Evolutionary conservation across 2,113 vertebrate species (phyloP), one percentile per base, ranked within the genome.

Genomic region (Myiozetetes cayanensis): DNA sequence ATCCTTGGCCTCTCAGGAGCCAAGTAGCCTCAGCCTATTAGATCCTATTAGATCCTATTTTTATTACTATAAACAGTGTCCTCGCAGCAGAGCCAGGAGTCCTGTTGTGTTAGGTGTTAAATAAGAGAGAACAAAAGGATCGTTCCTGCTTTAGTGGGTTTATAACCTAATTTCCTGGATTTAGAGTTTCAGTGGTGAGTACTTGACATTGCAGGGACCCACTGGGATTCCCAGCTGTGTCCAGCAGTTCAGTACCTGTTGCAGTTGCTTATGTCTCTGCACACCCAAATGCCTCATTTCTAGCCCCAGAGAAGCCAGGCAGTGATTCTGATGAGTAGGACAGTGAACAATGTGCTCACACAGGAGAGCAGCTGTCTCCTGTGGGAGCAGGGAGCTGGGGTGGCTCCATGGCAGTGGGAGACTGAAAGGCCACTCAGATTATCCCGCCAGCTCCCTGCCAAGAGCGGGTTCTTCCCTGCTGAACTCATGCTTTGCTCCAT

Each of bases 121-220:
- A 81, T 41, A 89, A 65, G 39, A 73, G 83, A 89, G 86, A 89
- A 81, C 76, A 92, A 88, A 92, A 95, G 79, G 79, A 85, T 90
- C 6, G 18, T 35, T 90, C 88, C 88, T 89, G 70, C 72, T 89
- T 75, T 72, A 39, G 79, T 61, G 73, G 70, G 47, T 86, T 90
- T 93, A 78, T 49, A 89, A 78, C 89, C 92, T 80, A 15, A 90
- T 96, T 96, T 94, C 86, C 95, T 78, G 83, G 83, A 49, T 39
- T 92, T 90, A 50, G 72, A 59, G 75, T 92, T 94, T 86, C 90
- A 68, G 2, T 1, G 4, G 73, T 28, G 72, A 78, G 68, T 44
- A 41, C 90, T 71, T 85, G 87, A 67, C 61, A 23, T 53, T 50
- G 79, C 68, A 50, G 61, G 86, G 80, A 63, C 68, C 44, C 67